A percentile compares a stretch with the other conserved stretches of the same genome.
phyloP scores from a whole-genome alignment of 2,113 vertebrate genomes.

The Reinhardtius hippoglossoides region DNA sequence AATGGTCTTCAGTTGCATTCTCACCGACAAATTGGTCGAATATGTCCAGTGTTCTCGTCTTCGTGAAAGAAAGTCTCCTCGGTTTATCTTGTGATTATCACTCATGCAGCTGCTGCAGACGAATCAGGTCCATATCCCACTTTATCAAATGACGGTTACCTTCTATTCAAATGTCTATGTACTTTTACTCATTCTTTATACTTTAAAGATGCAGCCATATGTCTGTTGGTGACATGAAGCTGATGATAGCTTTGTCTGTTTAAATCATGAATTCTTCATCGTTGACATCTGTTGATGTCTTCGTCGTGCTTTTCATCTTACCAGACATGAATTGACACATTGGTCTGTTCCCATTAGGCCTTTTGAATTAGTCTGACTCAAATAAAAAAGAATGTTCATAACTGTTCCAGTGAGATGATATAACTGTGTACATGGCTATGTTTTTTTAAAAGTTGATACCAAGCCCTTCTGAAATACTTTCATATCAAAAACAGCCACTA shows the following conservation, averaged over 20 bases:
- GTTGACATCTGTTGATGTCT: slow-evolving; percentile 27
- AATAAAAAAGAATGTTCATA: too few species aligned
- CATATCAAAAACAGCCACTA: too few species aligned
- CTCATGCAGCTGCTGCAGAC: slow-evolving; percentile 31
- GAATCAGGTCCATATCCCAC: slow-evolving; percentile 20
- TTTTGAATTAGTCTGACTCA: too few species aligned
- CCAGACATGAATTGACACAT: slow-evolving; percentile 17
- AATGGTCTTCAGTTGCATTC: slow-evolving; percentile 74
- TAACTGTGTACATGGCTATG: too few species aligned
- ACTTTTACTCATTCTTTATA: slow-evolving; percentile 46
- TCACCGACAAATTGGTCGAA: slow-evolving; percentile 66
- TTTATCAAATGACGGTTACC: slow-evolving; percentile 20
- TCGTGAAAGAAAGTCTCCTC: slow-evolving; percentile 33
- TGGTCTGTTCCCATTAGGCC: background rate
- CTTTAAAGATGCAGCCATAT: slow-evolving; percentile 27
- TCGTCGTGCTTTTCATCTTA: background rate
- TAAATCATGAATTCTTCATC: slow-evolving; percentile 19
- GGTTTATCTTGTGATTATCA: slow-evolving; percentile 20
- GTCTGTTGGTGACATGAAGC: slow-evolving; percentile 23
- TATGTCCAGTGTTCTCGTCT: slow-evolving; percentile 41
- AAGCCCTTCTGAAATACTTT: too few species aligned
- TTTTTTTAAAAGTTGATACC: too few species aligned
- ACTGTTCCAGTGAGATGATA: too few species aligned
- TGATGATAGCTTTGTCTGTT: slow-evolving; percentile 21
- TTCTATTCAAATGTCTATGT: slow-evolving; percentile 33